A percentile compares a stretch with the other conserved stretches of the same genome.
phyloP scores from a whole-genome alignment of 2,113 vertebrate genomes.

The Neotoma lepida region DNA sequence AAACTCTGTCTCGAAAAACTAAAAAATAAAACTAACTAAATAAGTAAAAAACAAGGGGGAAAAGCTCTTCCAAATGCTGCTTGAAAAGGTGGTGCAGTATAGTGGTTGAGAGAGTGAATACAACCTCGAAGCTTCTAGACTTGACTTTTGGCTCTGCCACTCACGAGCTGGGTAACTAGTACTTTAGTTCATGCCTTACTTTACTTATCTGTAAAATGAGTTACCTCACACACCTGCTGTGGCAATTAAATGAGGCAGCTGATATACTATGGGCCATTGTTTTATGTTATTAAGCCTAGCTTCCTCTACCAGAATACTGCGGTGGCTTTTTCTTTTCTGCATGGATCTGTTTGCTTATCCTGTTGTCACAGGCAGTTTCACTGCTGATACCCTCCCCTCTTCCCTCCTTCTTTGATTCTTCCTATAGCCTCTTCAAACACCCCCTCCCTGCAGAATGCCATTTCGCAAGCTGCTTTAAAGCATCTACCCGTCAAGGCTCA shows the following conservation, averaged over 20 bases:
- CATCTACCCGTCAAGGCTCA: slow-evolving; percentile 36
- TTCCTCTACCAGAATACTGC: not conserved
- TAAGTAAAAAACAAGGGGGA: not conserved
- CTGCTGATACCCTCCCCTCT: not conserved
- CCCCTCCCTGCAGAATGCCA: slow-evolving; percentile 25
- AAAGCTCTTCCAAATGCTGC: not conserved
- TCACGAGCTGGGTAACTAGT: slow-evolving; percentile 20
- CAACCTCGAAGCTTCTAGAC: not conserved
- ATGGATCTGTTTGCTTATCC: slow-evolving; percentile 10
- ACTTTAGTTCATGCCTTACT: not conserved
- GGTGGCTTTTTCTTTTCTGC: not conserved
- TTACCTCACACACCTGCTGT: not conserved
- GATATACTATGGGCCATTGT: not conserved
- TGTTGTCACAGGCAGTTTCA: slow-evolving; percentile 38
- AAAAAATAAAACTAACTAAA: not conserved
- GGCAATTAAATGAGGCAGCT: not conserved
- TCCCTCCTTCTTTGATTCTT: slow-evolving; percentile 55
- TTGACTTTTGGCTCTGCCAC: not conserved
- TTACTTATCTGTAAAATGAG: slow-evolving; percentile 43
- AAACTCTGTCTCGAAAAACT: not conserved
- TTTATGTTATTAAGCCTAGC: not conserved
- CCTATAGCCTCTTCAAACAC: slow-evolving; percentile 53
- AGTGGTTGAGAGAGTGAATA: not conserved
- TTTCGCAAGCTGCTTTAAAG: slow-evolving; percentile 66
- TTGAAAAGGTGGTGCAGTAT: not conserved